Base-by-base conservation (phyloP, 2,888 invertebrate species). In the Limnephilus rhombicus region DNA sequence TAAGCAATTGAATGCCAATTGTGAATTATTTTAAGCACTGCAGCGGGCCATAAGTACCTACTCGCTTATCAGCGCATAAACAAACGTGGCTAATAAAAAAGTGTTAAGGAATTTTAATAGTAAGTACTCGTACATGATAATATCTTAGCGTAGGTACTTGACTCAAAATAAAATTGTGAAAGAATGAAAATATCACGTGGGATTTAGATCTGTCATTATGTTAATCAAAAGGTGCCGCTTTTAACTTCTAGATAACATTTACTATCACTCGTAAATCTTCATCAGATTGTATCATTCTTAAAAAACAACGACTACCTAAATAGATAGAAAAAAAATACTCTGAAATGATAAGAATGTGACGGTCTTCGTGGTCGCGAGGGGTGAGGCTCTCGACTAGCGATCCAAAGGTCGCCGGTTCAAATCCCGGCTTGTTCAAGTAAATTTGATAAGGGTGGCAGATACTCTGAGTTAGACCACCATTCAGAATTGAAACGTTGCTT, bases 1-100 rank as follows among this genome's bases (percentile, higher is more conserved):
- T 18, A 45, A 3, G 86, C 86, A 45, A 86, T 86, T 86, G 68
- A 68, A 68, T 68, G 68, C 68, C 68, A 68, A 68, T 68, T 68
- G 68, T 68, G 68, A 68, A 68, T 68, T 24, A 68, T 68, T 68
- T 68, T 24, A 68, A 68, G 68, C n/a, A n/a, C 68, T n/a, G 24
- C 68, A 68, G 24, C 68, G 24, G 24, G 24, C 68, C 68, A 68
- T 68, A n/a, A 68, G 68, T 68, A 68, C 24, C 1, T n/a, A 68
- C 2, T 24, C 68, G 24, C 68, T 53, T 53, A 53, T 53, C 53
- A 53, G 53, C 53, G 53, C 53, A 53, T 53, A 53, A 53, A 53
- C 53, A 53, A 53, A 53, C 18, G 5, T 9, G 68, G 68, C 68
- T 68, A 68, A 9, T 68, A n/a, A 68, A 68, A 45, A 24, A 9